phyloP scores from a whole-genome alignment of 2,888 invertebrate species.

The Pterostichus niger region DNA sequence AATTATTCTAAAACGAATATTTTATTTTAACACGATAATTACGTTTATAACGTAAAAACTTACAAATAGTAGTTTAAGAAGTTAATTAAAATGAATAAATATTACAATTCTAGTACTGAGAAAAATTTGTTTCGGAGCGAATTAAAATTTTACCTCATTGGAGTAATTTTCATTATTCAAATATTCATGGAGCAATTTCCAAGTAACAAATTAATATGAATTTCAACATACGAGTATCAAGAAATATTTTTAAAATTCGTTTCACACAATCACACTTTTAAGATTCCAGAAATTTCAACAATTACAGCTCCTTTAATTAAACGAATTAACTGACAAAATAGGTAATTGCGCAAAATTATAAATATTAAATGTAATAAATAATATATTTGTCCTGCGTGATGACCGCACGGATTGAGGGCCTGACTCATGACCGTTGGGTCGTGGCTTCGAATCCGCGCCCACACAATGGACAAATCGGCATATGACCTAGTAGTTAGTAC shows the following conservation, averaged over 20 bases:
- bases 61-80: background rate
- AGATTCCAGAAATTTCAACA: background rate
- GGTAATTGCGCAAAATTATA: too few relatives aligned
- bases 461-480: too few relatives aligned
- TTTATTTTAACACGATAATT: background rate
- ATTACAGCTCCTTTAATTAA: background rate
- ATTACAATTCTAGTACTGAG: background rate
- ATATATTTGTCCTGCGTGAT: too few relatives aligned
- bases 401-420: too few relatives aligned
- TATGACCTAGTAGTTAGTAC: too few relatives aligned
- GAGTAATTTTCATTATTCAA: slow-evolving; percentile 10
- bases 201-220: background rate
- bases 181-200: background rate
- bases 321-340: too few relatives aligned
- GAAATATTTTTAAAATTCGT: background rate
- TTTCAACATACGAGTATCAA: background rate
- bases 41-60: background rate
- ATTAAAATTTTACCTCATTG: background rate
- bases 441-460: too few relatives aligned
- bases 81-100: slow-evolving; percentile 12
- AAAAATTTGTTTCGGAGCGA: background rate
- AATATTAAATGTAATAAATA: too few relatives aligned
- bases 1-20: background rate
- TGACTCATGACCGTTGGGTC: too few relatives aligned
- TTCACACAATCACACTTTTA: background rate